Base-by-base conservation (phyloP, 2,888 invertebrate genomes). In the Hecatera dysodea region DNA sequence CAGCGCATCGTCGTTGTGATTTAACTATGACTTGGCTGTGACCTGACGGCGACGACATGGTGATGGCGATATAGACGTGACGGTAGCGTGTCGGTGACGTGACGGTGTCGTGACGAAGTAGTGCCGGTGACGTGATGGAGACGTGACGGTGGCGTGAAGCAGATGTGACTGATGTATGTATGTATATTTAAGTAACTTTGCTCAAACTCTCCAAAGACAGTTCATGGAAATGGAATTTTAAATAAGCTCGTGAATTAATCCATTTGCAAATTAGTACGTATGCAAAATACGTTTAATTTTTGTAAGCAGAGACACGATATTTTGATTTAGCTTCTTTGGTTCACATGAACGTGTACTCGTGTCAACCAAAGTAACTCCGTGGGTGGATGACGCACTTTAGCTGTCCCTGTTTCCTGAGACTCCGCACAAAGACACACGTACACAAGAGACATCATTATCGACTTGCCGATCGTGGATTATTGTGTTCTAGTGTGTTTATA, bases 351-450 rank as follows among this genome's bases (percentile, higher is more conserved):
- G n/a, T n/a, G n/a, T 52, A 42, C 27, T 53, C 67, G 50, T 50
- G 22, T 29, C 64, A 72, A 61, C 67, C 53, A 48, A 62, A 72
- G 56, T 71, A 63, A 52, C 70, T 78, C 65, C 36, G 68, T 78
- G 66, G 61, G 84, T 86, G 83, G 86, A 84, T 66, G 69, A 69
- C 78, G 67, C 68, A 64, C 86, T 71, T 83, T 79, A 81, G 73
- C 72, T 52, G 68, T 78, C 69, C 72, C 63, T 77, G 77, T 83
- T 82, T 82, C 84, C 84, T 80, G 83, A 84, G 82, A 82, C 85
- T 81, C 70, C 77, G 85, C 85, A 87, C 90, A 91, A 91, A 91
- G 91, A 89, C 89, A 88, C 90, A 90, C 90, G 91, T 89, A 89
- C 88, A 82, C 79, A 82, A 76, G 84, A 86, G 89, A 87, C 86